Evolutionary conservation across 2,888 invertebrate genomes (phyloP), one percentile per base, ranked within the genome.

Genomic region (Steinernema carpocapsae): DNA sequence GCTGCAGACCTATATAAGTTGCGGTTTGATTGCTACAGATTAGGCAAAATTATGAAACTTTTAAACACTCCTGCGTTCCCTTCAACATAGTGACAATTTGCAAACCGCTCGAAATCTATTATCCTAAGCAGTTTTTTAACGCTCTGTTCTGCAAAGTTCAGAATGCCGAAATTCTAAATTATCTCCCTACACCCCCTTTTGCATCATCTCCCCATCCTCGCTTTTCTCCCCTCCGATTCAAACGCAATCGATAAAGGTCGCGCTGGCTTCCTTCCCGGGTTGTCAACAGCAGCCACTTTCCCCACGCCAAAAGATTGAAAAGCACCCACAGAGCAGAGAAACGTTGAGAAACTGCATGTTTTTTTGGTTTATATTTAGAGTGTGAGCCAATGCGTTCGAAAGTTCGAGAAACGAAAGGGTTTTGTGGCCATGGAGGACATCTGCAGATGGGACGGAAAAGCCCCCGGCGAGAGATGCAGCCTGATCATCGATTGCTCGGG

Each of bases 401-500:
- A 64, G 32, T 64, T 64, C 37, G 64, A 64, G 32, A 64, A 64
- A 32, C 22, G 64, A 14, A 64, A 64, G n/a, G 64, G 64, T 1
- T 75, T 75, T 42, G 72, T 75, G 14, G 64, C 75, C n/a, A 24
- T 75, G 51, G 75, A 75, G n/a, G 72, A 75, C 12, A 64, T 64
- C 29, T 64, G 29, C 64, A 29, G 32, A 32, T 64, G 64, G 64
- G 64, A 64, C 32, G 64, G 32, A 17, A 64, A 32, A 32, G 37
- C 37, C 29, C 64, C 64, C 14, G 32, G 64, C 32, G 64, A 64
- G 32, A 1, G 64, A 64, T 64, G 64, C 64, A 64, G 79, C 46
- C 71, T 86, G 51, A 82, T 86, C 7, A 85, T 86, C 46, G 86
- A 86, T 71, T 86, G 86, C 74, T 80, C 82, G 2, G 83, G 85